These are phyloP conservation scores for Tragelaphus oryx DNA, from an alignment of 2,797 vertebrate species.

Conservation along the genomic window DNA sequence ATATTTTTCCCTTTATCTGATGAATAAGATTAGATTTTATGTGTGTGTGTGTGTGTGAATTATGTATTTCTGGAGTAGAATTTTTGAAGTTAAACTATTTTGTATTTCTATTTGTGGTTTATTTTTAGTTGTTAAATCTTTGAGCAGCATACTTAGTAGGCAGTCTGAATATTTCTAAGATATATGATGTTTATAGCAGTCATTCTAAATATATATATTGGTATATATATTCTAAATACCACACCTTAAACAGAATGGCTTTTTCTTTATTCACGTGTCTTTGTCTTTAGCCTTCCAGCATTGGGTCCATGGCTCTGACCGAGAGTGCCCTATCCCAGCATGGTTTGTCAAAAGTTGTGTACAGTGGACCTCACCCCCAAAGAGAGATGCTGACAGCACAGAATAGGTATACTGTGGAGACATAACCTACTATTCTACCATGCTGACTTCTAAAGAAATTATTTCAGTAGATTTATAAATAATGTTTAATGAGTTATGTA, in stretches of 20 bases:
- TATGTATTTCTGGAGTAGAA: background rate
- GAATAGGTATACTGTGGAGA: constrained; percentile 87
- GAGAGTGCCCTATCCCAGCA: constrained; percentile 97
- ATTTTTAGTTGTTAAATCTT: constrained; percentile 17
- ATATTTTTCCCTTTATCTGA: background rate
- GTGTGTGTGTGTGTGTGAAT: background rate
- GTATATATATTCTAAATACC: background rate
- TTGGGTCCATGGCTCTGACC: constrained; percentile 95
- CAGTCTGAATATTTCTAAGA: background rate
- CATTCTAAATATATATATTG: background rate
- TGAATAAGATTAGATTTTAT: background rate
- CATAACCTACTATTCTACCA: background rate
- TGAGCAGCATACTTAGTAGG: constrained; percentile 5
- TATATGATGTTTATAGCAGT: background rate
- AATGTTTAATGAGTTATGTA: constrained; percentile 3
- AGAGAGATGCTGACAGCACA: constrained; percentile 97
- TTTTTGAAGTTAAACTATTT: constrained; percentile 10
- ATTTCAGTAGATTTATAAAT: constrained; percentile 22
- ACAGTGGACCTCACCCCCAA: constrained; percentile 96
- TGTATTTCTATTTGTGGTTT: constrained; percentile 30
- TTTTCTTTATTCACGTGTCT: constrained; percentile 48
- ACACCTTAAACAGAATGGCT: background rate
- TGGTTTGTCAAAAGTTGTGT: constrained; percentile 93
- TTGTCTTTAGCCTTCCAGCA: constrained; percentile 90
- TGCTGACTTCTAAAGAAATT: background rate